Evolutionary conservation across 1,140 invertebrate species (phyloP), one percentile per base, ranked within the genome.

Genomic region (Drosophila santomea): DNA sequence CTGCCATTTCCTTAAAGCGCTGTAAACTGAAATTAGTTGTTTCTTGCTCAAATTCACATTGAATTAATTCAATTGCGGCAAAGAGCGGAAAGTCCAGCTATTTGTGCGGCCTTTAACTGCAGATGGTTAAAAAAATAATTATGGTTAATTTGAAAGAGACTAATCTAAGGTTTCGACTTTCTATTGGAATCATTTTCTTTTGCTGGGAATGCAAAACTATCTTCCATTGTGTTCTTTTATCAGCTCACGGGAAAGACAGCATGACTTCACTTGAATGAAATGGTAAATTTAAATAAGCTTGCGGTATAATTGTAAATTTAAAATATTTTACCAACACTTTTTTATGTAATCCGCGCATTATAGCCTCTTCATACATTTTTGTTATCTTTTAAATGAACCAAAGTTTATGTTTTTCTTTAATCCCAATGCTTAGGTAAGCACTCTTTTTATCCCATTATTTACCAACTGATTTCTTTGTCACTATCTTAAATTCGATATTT

Each of bases 51-150:
- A 71, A 58, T 58, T 58, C 68, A 71, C 68, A 71, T 72, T 71
- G 54, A 72, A 71, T 72, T 71, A 72, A 71, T 71, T 71, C 67
- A 71, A 71, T 71, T 71, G 67, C 64, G 36, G 52, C 23, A 32
- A 32, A 41, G 28, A 35, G 25, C 44, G 36, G 67, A 71, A 69
- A 69, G 67, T 43, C 66, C 11, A 25, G 63, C 63, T 32, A 36
- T 41, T 71, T 32, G 25, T 48, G 38, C 35, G 8, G 45, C 36
- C 28, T 47, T 43, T 57, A 72, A 71, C 36, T 72, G 17, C 66
- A 43, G 44, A 50, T 57, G 54, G n/a, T 72, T 72, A 58, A 41
- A 58, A 71, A 71, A 48, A 58, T 69, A 71, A 71, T 71, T 71
- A 71, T 68, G 41, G 43, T 57, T 32, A 58, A 71, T 71, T 71